phyloP scores from a whole-genome alignment of 1,140 invertebrate species.

The Meloidogyne exigua region DNA sequence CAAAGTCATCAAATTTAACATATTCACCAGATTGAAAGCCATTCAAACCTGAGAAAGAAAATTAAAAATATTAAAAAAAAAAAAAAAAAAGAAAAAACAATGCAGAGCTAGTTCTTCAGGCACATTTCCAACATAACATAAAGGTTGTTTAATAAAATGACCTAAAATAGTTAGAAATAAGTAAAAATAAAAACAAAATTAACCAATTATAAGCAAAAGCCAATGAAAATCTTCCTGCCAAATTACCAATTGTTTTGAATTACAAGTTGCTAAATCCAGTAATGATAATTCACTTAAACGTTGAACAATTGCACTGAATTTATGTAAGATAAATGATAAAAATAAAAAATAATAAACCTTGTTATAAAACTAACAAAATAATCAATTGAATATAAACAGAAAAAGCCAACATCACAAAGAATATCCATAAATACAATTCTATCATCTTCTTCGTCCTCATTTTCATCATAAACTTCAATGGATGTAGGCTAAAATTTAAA shows the following conservation, averaged over 20 bases:
- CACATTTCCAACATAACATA: conserved; percentile 14
- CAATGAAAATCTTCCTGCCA: conserved; percentile 30
- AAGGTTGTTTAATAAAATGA: conserved; percentile 15
- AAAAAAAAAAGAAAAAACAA: conserved; percentile 18
- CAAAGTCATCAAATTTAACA: conserved; percentile 24
- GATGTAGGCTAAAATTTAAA: conserved; percentile 14
- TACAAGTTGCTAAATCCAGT: neutral
- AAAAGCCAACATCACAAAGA: conserved; percentile 22
- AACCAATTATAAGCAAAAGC: conserved; percentile 27
- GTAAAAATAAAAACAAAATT: neutral
- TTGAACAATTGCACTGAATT: conserved; percentile 20
- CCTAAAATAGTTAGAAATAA: neutral
- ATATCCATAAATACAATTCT: conserved; percentile 22
- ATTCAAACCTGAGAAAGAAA: conserved; percentile 4
- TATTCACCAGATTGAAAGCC: conserved; percentile 30
- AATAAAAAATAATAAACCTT: conserved; percentile 3
- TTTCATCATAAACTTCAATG: conserved; percentile 29
- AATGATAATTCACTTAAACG: conserved; percentile 7
- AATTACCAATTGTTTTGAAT: conserved; percentile 4
- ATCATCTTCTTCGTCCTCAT: conserved; percentile 31
- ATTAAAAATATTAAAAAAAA: neutral
- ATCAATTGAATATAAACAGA: conserved; percentile 22
- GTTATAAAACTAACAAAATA: conserved; percentile 14
- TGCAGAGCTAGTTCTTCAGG: conserved; percentile 22
- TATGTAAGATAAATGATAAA: neutral